These are phyloP conservation scores for Zaprionus kolodkinae DNA, from an alignment of 1,140 invertebrate genomes.

Conservation along the genomic window DNA sequence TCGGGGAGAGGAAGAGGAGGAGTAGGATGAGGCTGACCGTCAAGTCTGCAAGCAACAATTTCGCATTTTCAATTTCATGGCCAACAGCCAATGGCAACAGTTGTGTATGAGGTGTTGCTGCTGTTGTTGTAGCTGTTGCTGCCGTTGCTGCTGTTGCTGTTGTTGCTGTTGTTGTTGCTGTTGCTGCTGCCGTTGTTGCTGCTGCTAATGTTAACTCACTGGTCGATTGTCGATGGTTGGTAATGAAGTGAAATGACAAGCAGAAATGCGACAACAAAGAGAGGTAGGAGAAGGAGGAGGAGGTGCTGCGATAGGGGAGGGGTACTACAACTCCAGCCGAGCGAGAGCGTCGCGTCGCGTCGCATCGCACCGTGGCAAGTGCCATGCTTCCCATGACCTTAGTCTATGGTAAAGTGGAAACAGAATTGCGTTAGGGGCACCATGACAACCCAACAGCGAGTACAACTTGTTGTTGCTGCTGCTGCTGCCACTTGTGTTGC, in stretches of 20 bases:
- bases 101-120: slow-evolving; percentile 13
- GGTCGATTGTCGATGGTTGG: slow-evolving; percentile 51
- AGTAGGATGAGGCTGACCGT: slow-evolving; percentile 44
- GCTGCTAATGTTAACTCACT: slow-evolving; percentile 45
- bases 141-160: not conserved
- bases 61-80: slow-evolving; percentile 78
- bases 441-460: slow-evolving; percentile 57
- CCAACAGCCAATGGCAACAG: slow-evolving; percentile 71
- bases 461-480: slow-evolving; percentile 16
- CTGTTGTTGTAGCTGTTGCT: slow-evolving; percentile 11
- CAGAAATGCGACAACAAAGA: slow-evolving; percentile 35
- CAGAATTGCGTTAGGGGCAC: slow-evolving; percentile 56
- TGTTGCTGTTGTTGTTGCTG: slow-evolving; percentile 13
- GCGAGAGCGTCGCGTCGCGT: slow-evolving; percentile 17
- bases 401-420: slow-evolving; percentile 52
- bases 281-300: not conserved
- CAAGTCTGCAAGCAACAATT: slow-evolving; percentile 53
- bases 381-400: slow-evolving; percentile 74
- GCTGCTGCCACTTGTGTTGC: not conserved
- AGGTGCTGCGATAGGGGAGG: not conserved
- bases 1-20: not conserved
- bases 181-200: slow-evolving; percentile 34
- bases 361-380: slow-evolving; percentile 34
- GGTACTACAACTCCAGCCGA: slow-evolving; percentile 27
- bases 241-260: slow-evolving; percentile 64